These are phyloP conservation scores for Emydoidea blandingii DNA, from an alignment of 2,797 vertebrate genomes.

Conservation along the genomic window DNA sequence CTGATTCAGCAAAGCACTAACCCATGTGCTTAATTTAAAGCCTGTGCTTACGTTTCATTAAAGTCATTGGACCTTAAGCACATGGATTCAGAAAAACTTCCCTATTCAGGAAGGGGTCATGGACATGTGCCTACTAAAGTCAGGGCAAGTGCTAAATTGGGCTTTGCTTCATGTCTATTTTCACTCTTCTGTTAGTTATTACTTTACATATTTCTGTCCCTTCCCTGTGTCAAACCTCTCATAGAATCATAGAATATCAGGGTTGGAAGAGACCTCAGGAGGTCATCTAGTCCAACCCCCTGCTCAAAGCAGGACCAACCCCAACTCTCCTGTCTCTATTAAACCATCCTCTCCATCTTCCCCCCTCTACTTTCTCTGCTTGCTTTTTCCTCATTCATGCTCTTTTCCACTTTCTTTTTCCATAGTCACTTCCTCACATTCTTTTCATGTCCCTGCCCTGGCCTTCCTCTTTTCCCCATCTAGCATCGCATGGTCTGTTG, in stretches of 20 bases:
- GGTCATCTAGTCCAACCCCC: too few species aligned
- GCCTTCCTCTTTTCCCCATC: not conserved
- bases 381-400: not conserved
- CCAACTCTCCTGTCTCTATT: not conserved
- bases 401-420: not conserved
- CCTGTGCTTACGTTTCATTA: not conserved
- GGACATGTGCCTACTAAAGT: not conserved
- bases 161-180: not conserved
- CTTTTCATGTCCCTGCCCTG: not conserved
- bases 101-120: not conserved
- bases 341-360: not conserved
- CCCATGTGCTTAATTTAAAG: not conserved
- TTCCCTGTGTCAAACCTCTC: not conserved
- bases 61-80: too few species aligned
- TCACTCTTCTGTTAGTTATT: not conserved
- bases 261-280: too few species aligned
- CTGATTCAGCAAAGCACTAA: not conserved
- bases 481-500: not conserved
- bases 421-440: not conserved
- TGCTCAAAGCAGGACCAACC: too few species aligned
- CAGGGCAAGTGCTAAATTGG: not conserved
- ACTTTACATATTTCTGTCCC: not conserved
- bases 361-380: accelerated
- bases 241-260: too few species aligned
- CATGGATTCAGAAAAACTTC: not conserved